Evolutionary conservation across 1,140 invertebrate genomes (phyloP), one percentile per base, ranked within the genome.

Genomic region (Nixonia krombeini): DNA sequence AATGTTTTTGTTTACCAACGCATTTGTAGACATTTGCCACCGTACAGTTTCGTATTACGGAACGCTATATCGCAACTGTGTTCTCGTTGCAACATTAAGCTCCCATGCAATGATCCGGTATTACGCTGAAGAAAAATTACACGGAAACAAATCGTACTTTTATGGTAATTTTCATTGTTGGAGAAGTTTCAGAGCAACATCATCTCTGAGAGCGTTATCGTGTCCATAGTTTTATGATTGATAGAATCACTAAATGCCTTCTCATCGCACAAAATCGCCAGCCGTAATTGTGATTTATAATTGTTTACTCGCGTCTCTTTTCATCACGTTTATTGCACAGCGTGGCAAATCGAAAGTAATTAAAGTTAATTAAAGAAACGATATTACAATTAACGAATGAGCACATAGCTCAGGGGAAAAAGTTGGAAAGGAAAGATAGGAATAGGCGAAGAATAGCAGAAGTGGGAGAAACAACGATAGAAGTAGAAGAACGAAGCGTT

Each of bases 401-500:
- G 51, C n/a, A 67, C 45, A 38, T 33, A 46, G 52, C 15, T 9
- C 31, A 55, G 26, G 28, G 45, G 47, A 52, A 61, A 33, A 46
- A 38, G 28, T 23, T 35, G 53, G 53, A 70, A 42, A 62, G 10
- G 21, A 18, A 46, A 28, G 38, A 35, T 46, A 57, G 17, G 38
- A 61, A 38, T 8, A 42, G 45, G 49, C 37, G 52, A 25, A 33
- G 15, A 45, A 42, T 10, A 13, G 56, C 58, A 62, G 65, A 59
- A 62, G 57, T 62, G 58, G 49, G n/a, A 73, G 63, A 67, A 69
- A 68, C 17, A 59, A 15, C 25, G 44, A 72, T 64, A 61, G 55
- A 3, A 31, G 42, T 51, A 33, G 40, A 57, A 65, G 66, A 71
- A 74, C 55, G 58, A 53, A 75, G 69, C 69, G 72, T 74, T 77